These are phyloP conservation scores for Gallinago jamesoni DNA, from an alignment of 2,113 vertebrate species.

Conservation along the genomic window DNA sequence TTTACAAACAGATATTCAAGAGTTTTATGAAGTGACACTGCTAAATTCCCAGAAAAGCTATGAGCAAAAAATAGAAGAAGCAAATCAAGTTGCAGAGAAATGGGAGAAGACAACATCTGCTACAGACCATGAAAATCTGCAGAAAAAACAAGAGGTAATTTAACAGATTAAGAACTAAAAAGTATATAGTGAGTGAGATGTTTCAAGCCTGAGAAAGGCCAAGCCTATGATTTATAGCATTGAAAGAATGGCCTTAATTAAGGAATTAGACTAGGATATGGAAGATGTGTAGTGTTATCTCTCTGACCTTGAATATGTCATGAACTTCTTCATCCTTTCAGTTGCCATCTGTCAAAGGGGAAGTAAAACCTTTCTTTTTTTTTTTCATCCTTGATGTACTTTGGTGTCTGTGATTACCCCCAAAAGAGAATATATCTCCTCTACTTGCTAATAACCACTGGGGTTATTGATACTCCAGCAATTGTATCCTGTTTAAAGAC, in stretches of 20 bases:
- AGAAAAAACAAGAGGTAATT: slow-evolving; percentile 73
- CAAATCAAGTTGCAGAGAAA: slow-evolving; percentile 86
- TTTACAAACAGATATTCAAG: slow-evolving; percentile 89
- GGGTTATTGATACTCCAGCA: neutral
- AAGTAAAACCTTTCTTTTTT: neutral
- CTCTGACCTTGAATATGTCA: neutral
- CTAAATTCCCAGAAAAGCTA: slow-evolving; percentile 90
- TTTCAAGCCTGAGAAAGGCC: neutral
- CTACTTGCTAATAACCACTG: neutral
- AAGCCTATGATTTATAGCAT: neutral
- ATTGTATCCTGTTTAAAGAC: neutral
- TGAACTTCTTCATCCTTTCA: neutral
- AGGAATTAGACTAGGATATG: neutral
- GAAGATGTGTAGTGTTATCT: neutral
- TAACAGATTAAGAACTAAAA: slow-evolving; percentile 1
- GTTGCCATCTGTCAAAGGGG: neutral
- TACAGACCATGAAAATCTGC: slow-evolving; percentile 61
- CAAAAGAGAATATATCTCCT: neutral
- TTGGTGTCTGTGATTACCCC: neutral
- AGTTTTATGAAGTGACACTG: slow-evolving; percentile 94
- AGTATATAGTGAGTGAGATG: neutral
- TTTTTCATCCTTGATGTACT: neutral
- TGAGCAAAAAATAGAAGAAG: slow-evolving; percentile 90
- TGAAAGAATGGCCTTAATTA: neutral
- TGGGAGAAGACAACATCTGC: slow-evolving; percentile 83